Conservation (phyloP, 2,888 invertebrate species). For the Stegana nigrithorax region DNA sequence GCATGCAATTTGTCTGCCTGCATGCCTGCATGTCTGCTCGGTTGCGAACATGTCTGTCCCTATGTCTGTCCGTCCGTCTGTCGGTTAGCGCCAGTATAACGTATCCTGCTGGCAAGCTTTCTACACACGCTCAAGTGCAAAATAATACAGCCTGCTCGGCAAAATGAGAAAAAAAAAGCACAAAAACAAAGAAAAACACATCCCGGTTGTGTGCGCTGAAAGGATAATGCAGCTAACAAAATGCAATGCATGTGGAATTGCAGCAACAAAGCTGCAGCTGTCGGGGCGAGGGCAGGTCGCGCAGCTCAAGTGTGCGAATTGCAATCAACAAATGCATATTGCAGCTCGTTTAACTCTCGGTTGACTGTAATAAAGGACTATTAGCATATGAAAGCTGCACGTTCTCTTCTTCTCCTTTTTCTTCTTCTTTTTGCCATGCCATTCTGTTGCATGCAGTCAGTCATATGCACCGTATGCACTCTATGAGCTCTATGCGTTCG, state of each 20-base stretch:
- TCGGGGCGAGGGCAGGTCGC: conserved; percentile 4
- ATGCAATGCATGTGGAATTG: conserved; percentile 52
- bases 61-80: conserved; percentile 31
- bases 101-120: not conserved
- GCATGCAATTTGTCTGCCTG: not conserved
- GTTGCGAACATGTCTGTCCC: too few species aligned
- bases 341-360: conserved; percentile 56
- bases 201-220: too few species aligned
- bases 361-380: conserved; percentile 63
- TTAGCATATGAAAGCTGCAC: conserved; percentile 42
- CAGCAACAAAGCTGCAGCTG: not conserved
- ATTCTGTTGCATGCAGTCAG: conserved; percentile 37
- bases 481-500: too few species aligned
- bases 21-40: too few species aligned
- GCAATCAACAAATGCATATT: conserved; percentile 41
- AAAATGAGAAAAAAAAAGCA: too few species aligned
- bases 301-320: conserved; percentile 37
- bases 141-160: too few species aligned
- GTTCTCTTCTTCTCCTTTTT: too few species aligned
- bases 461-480: too few species aligned
- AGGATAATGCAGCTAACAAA: conserved; percentile 48
- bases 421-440: conserved; percentile 29
- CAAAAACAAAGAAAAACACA: conserved; percentile 38
- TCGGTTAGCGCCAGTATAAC: too few species aligned
- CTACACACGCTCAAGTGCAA: conserved; percentile 40